phyloP scores from a whole-genome alignment of 2,888 invertebrate species.

The Eupithecia centaureata region DNA sequence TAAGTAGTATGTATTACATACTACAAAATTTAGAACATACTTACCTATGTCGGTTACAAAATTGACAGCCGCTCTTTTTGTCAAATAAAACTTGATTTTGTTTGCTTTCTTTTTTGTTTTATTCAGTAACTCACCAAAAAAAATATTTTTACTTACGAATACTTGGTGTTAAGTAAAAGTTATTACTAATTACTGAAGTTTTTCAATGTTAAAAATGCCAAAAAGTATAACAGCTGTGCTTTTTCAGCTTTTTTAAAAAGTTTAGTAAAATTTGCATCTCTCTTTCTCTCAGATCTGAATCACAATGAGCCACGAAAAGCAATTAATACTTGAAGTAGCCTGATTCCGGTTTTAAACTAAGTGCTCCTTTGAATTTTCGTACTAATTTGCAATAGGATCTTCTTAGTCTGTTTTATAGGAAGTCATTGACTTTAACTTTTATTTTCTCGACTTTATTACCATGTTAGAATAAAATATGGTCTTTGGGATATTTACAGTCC shows the following conservation, averaged over 20 bases:
- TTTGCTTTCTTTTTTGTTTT: no score
- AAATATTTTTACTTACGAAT: no score
- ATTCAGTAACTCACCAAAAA: no score
- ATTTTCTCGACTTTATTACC: background rate
- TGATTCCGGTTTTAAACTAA: slow-evolving; percentile 79
- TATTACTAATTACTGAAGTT: background rate
- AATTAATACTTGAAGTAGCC: slow-evolving; percentile 82
- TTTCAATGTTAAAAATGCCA: no score
- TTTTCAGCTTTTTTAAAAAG: slow-evolving; percentile 52
- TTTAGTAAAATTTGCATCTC: slow-evolving; percentile 80
- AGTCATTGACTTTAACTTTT: background rate
- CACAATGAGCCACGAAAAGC: slow-evolving; percentile 81
- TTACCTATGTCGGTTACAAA: no score
- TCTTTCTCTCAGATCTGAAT: slow-evolving; percentile 75
- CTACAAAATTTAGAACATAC: no score
- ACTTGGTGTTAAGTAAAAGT: no score
- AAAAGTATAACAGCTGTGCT: slow-evolving; percentile 15
- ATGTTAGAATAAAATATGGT: background rate
- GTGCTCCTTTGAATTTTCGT: slow-evolving; percentile 80
- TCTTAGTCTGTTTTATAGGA: slow-evolving; percentile 42
- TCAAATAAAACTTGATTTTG: no score
- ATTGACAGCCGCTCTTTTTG: no score
- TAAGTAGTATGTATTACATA: no score
- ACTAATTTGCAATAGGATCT: slow-evolving; percentile 65
- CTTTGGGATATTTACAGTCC: background rate